Evolutionary conservation across 1,140 invertebrate species (phyloP).

Genomic region (Dinoponera quadriceps): DNA sequence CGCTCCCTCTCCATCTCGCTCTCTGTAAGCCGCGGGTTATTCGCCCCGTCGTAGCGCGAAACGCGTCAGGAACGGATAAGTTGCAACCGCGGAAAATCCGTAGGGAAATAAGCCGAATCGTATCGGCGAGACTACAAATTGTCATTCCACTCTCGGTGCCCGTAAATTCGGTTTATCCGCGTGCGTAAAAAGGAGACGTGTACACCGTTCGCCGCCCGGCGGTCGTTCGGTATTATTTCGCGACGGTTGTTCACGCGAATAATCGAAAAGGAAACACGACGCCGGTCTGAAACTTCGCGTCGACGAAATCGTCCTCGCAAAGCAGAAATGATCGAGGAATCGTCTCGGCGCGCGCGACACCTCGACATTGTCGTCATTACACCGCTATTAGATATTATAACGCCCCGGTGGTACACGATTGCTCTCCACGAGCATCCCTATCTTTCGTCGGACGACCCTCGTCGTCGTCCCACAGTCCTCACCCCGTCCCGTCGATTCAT

Average conservation of each 20-base stretch:
- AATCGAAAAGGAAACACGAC: neutral
- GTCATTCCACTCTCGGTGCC: conserved; percentile 34
- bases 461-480: too few species aligned
- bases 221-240: conserved; percentile 5
- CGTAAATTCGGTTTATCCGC: conserved; percentile 33
- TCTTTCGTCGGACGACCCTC: neutral
- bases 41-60: neutral
- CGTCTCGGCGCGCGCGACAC: too few species aligned
- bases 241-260: neutral
- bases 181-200: conserved; percentile 26
- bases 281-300: neutral
- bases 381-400: neutral
- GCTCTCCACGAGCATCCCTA: neutral
- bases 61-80: conserved; percentile 11
- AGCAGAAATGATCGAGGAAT: too few species aligned
- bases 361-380: neutral
- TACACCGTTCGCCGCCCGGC: neutral
- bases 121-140: conserved; percentile 43
- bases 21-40: conserved; percentile 7
- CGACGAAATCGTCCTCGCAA: neutral
- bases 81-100: conserved; percentile 37
- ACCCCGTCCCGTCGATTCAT: neutral
- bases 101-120: conserved; percentile 49
- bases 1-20: too few species aligned
- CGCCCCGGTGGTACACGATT: too few species aligned